phyloP scores from a whole-genome alignment of 2,113 vertebrate genomes.

The Kryptolebias marmoratus region DNA sequence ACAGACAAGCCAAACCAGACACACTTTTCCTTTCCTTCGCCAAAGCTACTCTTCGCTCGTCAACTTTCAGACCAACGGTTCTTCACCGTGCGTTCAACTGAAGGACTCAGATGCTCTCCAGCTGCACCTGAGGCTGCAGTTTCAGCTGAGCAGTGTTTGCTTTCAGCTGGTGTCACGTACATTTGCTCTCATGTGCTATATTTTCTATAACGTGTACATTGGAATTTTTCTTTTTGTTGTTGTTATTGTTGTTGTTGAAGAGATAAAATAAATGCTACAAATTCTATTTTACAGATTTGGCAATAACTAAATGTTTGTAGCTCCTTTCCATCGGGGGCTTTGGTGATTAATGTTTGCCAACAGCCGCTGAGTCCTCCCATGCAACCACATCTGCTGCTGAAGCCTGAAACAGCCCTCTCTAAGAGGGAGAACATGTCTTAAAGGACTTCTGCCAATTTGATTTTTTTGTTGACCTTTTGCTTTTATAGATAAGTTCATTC shows the following conservation, averaged over 20 bases:
- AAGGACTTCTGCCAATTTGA: constrained; percentile 62
- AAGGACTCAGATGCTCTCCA: constrained; percentile 11
- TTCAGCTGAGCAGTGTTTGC: constrained; percentile 22
- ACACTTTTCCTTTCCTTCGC: constrained; percentile 34
- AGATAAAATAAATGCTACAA: neutral
- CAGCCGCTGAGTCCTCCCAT: constrained; percentile 31
- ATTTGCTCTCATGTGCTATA: neutral
- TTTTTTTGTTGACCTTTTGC: constrained; percentile 36
- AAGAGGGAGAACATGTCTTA: constrained; percentile 45
- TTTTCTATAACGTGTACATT: neutral
- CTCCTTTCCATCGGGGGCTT: neutral
- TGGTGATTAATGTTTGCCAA: constrained; percentile 44
- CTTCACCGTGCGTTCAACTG: constrained; percentile 9
- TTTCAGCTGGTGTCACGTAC: constrained; percentile 1
- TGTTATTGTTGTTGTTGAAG: neutral
- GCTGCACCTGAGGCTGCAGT: constrained; percentile 16
- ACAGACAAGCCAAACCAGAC: constrained; percentile 61
- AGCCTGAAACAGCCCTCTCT: constrained; percentile 10
- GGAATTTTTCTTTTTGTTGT: neutral
- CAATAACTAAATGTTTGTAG: constrained; percentile 2
- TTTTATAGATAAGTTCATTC: constrained; percentile 22
- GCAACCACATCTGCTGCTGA: constrained; percentile 3
- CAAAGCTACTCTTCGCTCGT: constrained; percentile 38
- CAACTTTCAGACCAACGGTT: neutral
- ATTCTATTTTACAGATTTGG: neutral